Percentiles rank a stretch among this genome's conserved stretches.
These are phyloP conservation scores for Heliconius nattereri DNA, from an alignment of 1,140 invertebrate species.

Conservation along the genomic window DNA sequence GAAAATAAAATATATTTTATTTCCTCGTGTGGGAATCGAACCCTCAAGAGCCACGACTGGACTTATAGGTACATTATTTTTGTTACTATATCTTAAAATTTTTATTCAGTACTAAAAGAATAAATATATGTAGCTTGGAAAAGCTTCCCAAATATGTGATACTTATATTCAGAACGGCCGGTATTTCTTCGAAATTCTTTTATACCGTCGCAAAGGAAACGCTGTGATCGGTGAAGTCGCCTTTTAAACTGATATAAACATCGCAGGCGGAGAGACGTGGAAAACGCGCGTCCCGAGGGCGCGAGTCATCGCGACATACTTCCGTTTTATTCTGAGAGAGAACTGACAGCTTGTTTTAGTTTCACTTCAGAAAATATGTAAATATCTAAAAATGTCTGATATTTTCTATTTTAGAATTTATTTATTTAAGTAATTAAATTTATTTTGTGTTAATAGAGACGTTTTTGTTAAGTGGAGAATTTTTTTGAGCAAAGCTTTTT, in stretches of 20 bases:
- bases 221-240: constrained; percentile 64
- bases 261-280: constrained; percentile 41
- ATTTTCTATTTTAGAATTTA: neutral
- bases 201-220: constrained; percentile 58
- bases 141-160: constrained; percentile 38
- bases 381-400: constrained; percentile 1
- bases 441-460: neutral
- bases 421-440: neutral
- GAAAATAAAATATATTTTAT: no score
- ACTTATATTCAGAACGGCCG: constrained; percentile 54
- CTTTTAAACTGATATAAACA: constrained; percentile 73
- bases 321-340: constrained; percentile 54
- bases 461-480: neutral
- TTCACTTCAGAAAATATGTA: constrained; percentile 19
- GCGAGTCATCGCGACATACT: constrained; percentile 54
- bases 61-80: no score
- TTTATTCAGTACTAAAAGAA: neutral
- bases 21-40: no score
- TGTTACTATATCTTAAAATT: neutral
- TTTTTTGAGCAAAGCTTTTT: neutral
- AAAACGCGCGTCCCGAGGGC: constrained; percentile 44
- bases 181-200: constrained; percentile 62
- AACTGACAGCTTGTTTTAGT: constrained; percentile 37
- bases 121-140: constrained; percentile 13
- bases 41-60: no score